Percentiles rank a stretch among this genome's conserved stretches.
phyloP scores from a whole-genome alignment of 2,888 invertebrate species.

The Listrodromus nycthemerus region DNA sequence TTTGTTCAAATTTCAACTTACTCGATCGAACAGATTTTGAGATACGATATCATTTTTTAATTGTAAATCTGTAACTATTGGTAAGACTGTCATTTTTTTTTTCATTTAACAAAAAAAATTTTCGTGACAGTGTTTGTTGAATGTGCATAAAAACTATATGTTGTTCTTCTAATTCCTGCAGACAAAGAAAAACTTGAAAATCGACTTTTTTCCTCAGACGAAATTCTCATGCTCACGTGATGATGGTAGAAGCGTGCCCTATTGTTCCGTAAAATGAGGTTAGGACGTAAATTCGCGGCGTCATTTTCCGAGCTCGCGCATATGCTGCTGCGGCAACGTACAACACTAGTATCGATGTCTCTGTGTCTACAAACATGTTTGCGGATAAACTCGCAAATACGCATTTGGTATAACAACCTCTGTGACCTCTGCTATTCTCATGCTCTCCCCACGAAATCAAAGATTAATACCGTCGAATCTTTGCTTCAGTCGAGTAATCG shows the following conservation, averaged over 20 bases:
- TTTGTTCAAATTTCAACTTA: no score
- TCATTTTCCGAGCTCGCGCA: background rate
- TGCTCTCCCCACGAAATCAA: background rate
- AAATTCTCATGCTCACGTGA: conserved; percentile 53
- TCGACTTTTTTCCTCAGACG: no score
- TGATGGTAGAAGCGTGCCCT: background rate
- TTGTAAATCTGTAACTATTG: no score
- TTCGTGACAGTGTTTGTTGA: no score
- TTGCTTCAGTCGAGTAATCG: background rate
- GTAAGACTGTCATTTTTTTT: no score
- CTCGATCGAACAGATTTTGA: no score
- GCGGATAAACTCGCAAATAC: background rate
- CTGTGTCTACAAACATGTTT: background rate
- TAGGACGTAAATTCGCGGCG: background rate
- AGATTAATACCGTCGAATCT: background rate
- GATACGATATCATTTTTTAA: no score
- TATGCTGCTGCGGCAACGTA: background rate
- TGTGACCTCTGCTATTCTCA: conserved; percentile 11
- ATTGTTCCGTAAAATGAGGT: background rate
- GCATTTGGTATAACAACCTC: conserved; percentile 16
- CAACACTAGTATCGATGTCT: background rate
- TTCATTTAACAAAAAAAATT: no score
- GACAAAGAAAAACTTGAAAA: no score
- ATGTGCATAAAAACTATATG: no score
- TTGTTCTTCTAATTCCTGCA: no score